Percentiles rank a stretch among this genome's conserved stretches.
Conservation (phyloP, 2,888 invertebrate species). For the Iselma pallidipennis region DNA sequence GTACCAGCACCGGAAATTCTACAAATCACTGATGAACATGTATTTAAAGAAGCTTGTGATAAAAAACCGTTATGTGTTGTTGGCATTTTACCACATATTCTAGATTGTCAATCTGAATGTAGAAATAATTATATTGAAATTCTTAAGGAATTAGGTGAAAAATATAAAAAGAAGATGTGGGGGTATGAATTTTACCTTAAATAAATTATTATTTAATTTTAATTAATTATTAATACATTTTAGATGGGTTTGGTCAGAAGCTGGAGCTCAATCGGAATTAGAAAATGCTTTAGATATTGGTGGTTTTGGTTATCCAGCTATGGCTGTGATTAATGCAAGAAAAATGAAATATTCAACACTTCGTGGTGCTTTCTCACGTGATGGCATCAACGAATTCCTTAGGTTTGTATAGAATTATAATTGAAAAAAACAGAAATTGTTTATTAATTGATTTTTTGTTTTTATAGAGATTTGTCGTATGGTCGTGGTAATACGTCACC, state of each 20-base stretch:
- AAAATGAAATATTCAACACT: slow-evolving; percentile 96
- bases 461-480: slow-evolving; percentile 80
- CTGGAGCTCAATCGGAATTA: slow-evolving; percentile 78
- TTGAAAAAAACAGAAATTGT: not conserved
- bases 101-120: slow-evolving; percentile 94
- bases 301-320: slow-evolving; percentile 97
- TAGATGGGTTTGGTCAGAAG: slow-evolving; percentile 93
- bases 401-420: slow-evolving; percentile 11
- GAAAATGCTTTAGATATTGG: slow-evolving; percentile 94
- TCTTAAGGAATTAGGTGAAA: slow-evolving; percentile 77
- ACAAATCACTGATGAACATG: slow-evolving; percentile 60
- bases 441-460: not conserved
- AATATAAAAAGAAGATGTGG: slow-evolving; percentile 94
- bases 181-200: slow-evolving; percentile 57
- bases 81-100: slow-evolving; percentile 90
- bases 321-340: slow-evolving; percentile 95
- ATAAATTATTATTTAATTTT: not conserved
- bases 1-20: slow-evolving; percentile 87
- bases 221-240: slow-evolving; percentile 36
- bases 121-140: slow-evolving; percentile 82
- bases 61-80: slow-evolving; percentile 90
- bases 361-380: slow-evolving; percentile 90
- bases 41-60: slow-evolving; percentile 77
- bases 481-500: slow-evolving; percentile 92
- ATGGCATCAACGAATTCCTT: slow-evolving; percentile 92